Base-by-base conservation (phyloP, 2,113 vertebrate species). In the Ariopsis seemanni region DNA sequence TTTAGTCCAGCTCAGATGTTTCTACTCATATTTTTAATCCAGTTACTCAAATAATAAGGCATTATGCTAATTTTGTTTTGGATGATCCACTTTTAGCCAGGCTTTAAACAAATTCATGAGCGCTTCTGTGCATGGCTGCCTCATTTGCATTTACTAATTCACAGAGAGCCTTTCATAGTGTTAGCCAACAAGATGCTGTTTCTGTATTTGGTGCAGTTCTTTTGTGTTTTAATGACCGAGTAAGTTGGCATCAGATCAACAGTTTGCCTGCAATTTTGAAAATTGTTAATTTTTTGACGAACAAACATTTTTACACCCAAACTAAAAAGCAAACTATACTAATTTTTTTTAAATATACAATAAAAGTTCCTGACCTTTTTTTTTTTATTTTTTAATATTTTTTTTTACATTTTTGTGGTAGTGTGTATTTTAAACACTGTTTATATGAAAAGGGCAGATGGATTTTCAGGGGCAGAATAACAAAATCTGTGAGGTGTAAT, bases 401-500 rank as follows among this genome's bases (percentile, higher is more conserved):
- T 34, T 34, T 52, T 77, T 55, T 17, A 65, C 2, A 10, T 42
- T 74, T 74, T 58, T 79, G 62, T 69, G 75, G 77, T 80, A n/a
- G 62, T 80, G 27, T 67, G 75, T 48, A 60, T 42, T 86, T 48
- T 30, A 67, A 80, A 80, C 60, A 12, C 34, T 75, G 58, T 77
- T 71, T 57, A 77, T 85, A 77, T 77, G 63, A 42, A 65, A 57
- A 53, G 52, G 27, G 34, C 78, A 85, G 63, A 74, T 53, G 82
- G 42, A 58, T 88, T 80, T 75, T 83, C 58, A 75, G 27, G 79
- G 57, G 80, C 57, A 83, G 30, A 75, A 87, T 82, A 82, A 67
- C 85, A 82, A 69, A 87, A 72, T 83, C 53, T 83, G 55, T 30
- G 69, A 83, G 81, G 48, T 87, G 67, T 87, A 58, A 78, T 87